Conservation (phyloP, 2,797 vertebrate genomes). For the Leuciscus waleckii region DNA sequence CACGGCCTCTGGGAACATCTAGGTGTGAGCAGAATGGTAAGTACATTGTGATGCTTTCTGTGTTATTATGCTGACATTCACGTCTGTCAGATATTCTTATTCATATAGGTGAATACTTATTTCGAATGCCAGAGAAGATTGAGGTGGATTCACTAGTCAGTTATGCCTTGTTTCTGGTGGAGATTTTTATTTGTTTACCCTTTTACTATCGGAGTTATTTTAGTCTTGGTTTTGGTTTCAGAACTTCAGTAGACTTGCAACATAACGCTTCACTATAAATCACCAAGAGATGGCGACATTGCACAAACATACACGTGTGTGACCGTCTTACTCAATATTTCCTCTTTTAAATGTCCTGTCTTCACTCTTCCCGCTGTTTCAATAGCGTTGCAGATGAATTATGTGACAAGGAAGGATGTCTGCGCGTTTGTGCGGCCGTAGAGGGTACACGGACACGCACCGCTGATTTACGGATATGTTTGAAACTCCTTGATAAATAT, state of each 20-base stretch:
- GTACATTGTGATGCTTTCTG: neutral
- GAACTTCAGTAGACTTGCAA: neutral
- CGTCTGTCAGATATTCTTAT: neutral
- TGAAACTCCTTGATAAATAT: slow-evolving; percentile 58
- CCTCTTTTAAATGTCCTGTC: slow-evolving; percentile 32
- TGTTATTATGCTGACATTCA: neutral
- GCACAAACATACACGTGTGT: slow-evolving; percentile 61
- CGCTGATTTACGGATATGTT: slow-evolving; percentile 51
- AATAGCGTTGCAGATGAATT: slow-evolving; percentile 49
- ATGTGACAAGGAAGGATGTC: slow-evolving; percentile 48
- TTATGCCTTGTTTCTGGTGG: neutral
- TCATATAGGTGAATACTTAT: neutral
- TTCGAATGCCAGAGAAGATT: neutral
- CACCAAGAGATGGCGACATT: slow-evolving; percentile 81
- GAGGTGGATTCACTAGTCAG: neutral
- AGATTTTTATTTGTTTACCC: neutral
- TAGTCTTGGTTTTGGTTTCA: neutral
- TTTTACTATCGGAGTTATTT: neutral
- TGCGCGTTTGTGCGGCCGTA: slow-evolving; percentile 27
- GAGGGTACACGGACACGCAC: slow-evolving; percentile 33
- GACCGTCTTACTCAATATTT: neutral
- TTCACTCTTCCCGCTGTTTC: slow-evolving; percentile 11
- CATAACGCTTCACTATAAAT: neutral
- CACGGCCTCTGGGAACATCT: neutral
- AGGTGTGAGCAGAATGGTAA: neutral